Base-by-base conservation (phyloP, 2,888 invertebrate species). In the Synergus umbraculus region DNA sequence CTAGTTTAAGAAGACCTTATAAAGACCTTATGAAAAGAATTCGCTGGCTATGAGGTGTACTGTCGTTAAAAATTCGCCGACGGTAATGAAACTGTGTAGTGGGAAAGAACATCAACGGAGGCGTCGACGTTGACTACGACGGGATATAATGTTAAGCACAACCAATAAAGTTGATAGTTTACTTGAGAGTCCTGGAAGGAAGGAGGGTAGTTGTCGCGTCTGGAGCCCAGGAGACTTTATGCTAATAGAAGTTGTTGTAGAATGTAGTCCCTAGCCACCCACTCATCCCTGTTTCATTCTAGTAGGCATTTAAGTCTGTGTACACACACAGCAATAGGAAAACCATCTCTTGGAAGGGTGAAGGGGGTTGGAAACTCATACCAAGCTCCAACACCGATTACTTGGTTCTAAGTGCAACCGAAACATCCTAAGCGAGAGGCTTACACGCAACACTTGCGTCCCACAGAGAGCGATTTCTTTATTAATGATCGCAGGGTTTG, bases 171-270 rank as follows among this genome's bases (percentile, higher is more conserved):
- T 86, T 87, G 86, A 88, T 87, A 87, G 88, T 88, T 88, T 88
- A 89, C 85, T 86, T 84, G 82, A 80, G 81, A 83, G 80, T 83
- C 79, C 63, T 80, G 73, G 77, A 80, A 79, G 83, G 69, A 76
- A 82, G 83, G 81, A 83, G 84, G 84, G 86, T 86, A 86, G 86
- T 88, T 87, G 88, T 86, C 87, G 86, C 86, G 87, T 88, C 88
- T 86, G 87, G 85, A 87, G 81, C 85, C 86, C 86, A 79, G 81
- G 85, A 87, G 88, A 88, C 88, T 88, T 89, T 89, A 89, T 88
- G 89, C 87, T 89, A 88, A 89, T 89, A 88, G 87, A 88, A 88
- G 86, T 87, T 87, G 87, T 87, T 87, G 86, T 82, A 85, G 84
- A 86, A 83, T 81, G 81, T 79, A 81, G 80, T 79, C 84, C 82